Base-by-base conservation (phyloP, 2,888 invertebrate species). In the Elegia similella region DNA sequence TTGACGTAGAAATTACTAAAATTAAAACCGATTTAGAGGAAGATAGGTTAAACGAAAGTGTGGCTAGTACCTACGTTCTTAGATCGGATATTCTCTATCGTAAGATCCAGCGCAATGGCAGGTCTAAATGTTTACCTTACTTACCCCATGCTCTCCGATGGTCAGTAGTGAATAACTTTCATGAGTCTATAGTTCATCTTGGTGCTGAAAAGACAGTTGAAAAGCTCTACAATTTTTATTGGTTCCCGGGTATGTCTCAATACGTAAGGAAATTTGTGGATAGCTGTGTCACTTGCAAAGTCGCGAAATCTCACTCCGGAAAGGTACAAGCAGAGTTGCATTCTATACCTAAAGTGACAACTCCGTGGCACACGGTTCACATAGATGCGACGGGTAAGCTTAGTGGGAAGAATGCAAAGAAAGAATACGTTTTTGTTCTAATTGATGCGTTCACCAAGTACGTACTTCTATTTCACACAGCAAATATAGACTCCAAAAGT, bases 61-160 rank as follows among this genome's bases (percentile, higher is more conserved):
- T 63, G 1, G 44, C 62, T 12, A 60, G 62, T 7, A 69, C 63
- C 0, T 68, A 67, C 15, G 64, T 63, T n/a, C n/a, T 67, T 6
- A 56, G 62, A 2, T 54, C 57, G 0, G 59, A 59, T n/a, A 34
- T 62, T 6, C 13, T 66, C n/a, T 47, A 66, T 42, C 59, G 67
- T 1, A 63, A 62, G 46, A 44, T 68, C 0, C 59, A 67, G 8
- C 52, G 65, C 2, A 63, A 65, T 30, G 54, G 59, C 7, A 52
- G 54, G 2, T 60, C 59, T 1, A 42, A 17, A 23, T 64, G 63
- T 17, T 48, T 68, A 0, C 65, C 67, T 0, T 57, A 65, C 1
- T 34, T 67, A 0, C 67, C 67, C 7, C 48, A 59, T 0, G 30
- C 63, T 1, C 55, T 67, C 0, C 44, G 59, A 8, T 70, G 67